phyloP scores from a whole-genome alignment of 1,140 invertebrate species.

The Oppia nitens region DNA sequence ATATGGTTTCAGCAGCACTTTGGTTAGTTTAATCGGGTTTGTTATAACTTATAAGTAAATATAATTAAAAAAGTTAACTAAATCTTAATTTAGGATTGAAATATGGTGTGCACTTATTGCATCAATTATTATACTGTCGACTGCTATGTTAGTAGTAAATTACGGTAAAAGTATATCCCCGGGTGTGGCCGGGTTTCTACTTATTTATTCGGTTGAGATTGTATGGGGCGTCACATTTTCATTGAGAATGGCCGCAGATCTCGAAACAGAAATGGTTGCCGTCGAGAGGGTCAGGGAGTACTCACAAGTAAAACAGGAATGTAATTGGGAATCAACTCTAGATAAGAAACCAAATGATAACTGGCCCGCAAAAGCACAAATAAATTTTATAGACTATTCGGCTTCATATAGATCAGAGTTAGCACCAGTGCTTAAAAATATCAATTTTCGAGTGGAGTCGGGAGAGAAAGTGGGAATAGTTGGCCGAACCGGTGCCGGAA shows the following conservation, averaged over 20 bases:
- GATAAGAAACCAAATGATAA: conserved; percentile 5
- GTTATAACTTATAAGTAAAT: background rate
- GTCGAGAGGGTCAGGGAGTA: conserved; percentile 46
- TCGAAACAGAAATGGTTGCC: conserved; percentile 46
- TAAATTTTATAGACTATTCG: conserved; percentile 56
- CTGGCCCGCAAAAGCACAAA: conserved; percentile 55
- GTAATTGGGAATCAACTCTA: conserved; percentile 21
- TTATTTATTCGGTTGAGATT: conserved; percentile 72
- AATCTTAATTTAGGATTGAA: conserved; percentile 17
- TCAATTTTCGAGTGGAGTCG: conserved; percentile 50
- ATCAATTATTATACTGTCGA: conserved; percentile 25
- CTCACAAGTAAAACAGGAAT: conserved; percentile 43
- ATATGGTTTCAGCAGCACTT: conserved; percentile 21
- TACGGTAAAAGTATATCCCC: conserved; percentile 46
- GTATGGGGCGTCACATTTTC: conserved; percentile 39
- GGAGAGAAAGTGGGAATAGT: conserved; percentile 62
- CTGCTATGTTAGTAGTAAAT: conserved; percentile 27
- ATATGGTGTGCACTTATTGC: conserved; percentile 28
- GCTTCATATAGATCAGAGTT: conserved; percentile 60
- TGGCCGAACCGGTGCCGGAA: conserved; percentile 39
- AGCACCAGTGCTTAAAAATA: conserved; percentile 54
- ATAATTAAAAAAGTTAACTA: background rate
- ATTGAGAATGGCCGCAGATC: conserved; percentile 39
- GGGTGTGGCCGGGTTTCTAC: conserved; percentile 66
- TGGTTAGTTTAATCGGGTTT: conserved; percentile 21